Percentiles rank a stretch among this genome's conserved stretches.
These are phyloP conservation scores for Mya arenaria DNA, from an alignment of 1,140 invertebrate genomes.

Conservation along the genomic window DNA sequence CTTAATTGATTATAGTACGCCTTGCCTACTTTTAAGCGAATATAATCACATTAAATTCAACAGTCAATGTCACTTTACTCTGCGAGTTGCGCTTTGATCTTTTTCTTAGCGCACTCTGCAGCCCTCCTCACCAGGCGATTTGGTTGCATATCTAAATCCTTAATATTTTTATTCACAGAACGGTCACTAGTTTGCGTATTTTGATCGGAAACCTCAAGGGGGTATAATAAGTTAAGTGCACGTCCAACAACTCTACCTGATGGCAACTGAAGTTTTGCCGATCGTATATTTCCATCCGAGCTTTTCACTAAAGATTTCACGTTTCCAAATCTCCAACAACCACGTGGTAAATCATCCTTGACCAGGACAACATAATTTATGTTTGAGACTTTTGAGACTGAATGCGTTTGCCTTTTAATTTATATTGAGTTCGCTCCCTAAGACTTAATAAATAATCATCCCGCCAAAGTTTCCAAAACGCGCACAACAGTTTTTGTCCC, in stretches of 20 bases:
- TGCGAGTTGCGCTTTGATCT: no score
- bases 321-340: constrained; percentile 21
- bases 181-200: no score
- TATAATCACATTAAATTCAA: no score
- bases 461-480: constrained; percentile 25
- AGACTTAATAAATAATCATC: constrained; percentile 42
- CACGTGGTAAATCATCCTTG: constrained; percentile 19
- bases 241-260: neutral
- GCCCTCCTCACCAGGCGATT: no score
- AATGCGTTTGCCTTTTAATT: neutral
- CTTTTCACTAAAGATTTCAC: constrained; percentile 1
- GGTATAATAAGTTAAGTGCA: constrained; percentile 18
- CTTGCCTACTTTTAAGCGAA: no score
- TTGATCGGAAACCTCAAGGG: neutral
- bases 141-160: no score
- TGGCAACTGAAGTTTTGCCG: neutral
- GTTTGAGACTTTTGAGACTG: neutral
- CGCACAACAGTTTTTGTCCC: constrained; percentile 4
- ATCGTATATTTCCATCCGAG: constrained; percentile 23
- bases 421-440: constrained; percentile 8
- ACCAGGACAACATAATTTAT: constrained; percentile 24
- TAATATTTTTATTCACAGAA: no score
- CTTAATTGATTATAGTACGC: no score
- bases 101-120: no score
- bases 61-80: no score